phyloP scores from a whole-genome alignment of 2,113 vertebrate species.

The Orthonyx spaldingii region DNA sequence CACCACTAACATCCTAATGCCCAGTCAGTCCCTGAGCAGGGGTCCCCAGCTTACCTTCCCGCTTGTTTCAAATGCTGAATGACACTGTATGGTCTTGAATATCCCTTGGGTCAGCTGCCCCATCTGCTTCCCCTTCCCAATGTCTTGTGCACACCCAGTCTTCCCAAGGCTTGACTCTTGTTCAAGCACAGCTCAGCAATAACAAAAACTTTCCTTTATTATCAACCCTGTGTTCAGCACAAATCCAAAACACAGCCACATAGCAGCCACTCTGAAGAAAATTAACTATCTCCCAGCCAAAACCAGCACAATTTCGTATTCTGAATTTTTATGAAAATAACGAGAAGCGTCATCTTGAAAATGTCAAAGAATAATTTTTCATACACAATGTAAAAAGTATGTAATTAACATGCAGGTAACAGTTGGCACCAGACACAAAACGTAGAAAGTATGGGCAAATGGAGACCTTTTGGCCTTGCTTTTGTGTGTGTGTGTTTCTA shows the following conservation, averaged over 20 bases:
- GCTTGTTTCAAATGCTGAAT: background rate
- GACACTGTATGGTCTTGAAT: accelerated
- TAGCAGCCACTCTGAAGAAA: background rate
- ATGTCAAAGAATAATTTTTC: background rate
- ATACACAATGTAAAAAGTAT: background rate
- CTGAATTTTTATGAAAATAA: background rate
- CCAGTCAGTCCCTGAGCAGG: accelerated
- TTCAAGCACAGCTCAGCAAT: background rate
- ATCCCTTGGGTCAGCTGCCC: background rate
- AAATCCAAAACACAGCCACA: background rate
- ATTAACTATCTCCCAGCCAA: background rate
- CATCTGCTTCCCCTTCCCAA: background rate
- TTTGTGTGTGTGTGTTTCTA: background rate
- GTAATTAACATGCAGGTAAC: background rate
- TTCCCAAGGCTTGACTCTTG: background rate
- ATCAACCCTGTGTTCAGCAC: background rate
- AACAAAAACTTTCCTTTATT: background rate
- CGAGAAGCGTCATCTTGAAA: background rate
- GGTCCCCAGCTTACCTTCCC: background rate
- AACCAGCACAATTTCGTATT: background rate
- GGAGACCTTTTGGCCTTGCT: background rate
- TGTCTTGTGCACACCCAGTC: background rate
- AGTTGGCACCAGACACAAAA: background rate
- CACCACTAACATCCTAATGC: background rate
- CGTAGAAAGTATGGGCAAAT: background rate